Conservation (phyloP, 2,113 vertebrate species). For the Chlamydotis undulata region DNA sequence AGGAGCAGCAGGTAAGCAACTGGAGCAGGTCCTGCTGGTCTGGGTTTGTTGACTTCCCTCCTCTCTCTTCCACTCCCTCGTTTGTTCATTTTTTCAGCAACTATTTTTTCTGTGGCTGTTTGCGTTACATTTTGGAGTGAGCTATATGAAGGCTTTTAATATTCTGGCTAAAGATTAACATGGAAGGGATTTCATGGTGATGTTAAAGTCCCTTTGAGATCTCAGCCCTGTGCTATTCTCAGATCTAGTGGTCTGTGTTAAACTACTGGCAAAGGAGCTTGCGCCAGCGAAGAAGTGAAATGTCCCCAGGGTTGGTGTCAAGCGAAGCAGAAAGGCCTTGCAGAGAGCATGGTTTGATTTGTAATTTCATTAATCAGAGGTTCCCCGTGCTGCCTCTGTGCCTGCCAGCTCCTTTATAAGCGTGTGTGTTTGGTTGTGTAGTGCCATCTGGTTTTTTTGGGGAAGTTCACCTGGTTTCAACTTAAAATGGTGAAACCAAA, state of each 20-base stretch:
- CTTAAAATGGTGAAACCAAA: not conserved
- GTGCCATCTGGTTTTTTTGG: not conserved
- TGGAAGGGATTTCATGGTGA: not conserved
- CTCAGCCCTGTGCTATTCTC: not conserved
- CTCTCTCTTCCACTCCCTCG: not conserved
- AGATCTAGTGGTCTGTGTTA: not conserved
- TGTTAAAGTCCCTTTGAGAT: not conserved
- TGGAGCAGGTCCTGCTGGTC: not conserved
- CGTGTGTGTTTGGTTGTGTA: not conserved
- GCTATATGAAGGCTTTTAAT: not conserved
- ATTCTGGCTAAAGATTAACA: not conserved
- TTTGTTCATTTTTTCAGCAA: fast-evolving
- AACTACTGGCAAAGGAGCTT: conserved; percentile 2
- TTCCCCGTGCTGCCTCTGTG: not conserved
- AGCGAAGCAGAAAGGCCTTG: conserved; percentile 53
- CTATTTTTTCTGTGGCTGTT: not conserved
- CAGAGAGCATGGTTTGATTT: conserved; percentile 26
- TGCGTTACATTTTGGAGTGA: fast-evolving
- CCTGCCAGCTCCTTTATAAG: conserved; percentile 10
- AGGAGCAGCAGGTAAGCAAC: conserved; percentile 86
- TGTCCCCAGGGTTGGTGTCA: conserved; percentile 7
- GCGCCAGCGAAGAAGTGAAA: not conserved
- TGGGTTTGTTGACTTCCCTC: not conserved
- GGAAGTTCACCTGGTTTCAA: not conserved
- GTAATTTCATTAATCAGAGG: conserved; percentile 68